Evolutionary conservation across 2,888 invertebrate species (phyloP).

Genomic region (Eumacrocentrus americanus): DNA sequence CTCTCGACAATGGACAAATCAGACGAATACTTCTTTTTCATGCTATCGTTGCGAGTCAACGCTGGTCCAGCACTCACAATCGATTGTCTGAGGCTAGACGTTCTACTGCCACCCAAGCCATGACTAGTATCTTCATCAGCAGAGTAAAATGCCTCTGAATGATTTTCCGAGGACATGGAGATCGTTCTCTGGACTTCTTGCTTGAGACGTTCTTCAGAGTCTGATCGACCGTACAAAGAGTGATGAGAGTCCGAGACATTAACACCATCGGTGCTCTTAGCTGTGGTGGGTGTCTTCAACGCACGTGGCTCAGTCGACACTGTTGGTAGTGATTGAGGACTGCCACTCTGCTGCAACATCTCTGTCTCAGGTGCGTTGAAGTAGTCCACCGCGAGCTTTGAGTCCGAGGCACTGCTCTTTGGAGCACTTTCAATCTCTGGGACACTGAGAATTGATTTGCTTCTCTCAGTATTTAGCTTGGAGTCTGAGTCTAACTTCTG

Average conservation of each 20-base stretch:
- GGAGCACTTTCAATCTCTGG: constrained; percentile 65
- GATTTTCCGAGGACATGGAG: constrained; percentile 88
- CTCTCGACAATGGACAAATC: constrained; percentile 66
- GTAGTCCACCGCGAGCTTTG: constrained; percentile 81
- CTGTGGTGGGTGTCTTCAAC: constrained; percentile 59
- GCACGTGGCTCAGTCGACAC: constrained; percentile 48
- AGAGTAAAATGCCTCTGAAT: constrained; percentile 90
- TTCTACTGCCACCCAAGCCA: constrained; percentile 67
- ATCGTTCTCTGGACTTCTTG: constrained; percentile 80
- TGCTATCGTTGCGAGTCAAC: constrained; percentile 57
- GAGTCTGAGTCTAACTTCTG: constrained; percentile 76
- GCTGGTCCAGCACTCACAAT: constrained; percentile 67
- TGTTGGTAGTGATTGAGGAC: constrained; percentile 51
- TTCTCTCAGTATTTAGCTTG: constrained; percentile 68
- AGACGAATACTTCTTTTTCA: constrained; percentile 66
- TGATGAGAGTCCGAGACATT: constrained; percentile 73
- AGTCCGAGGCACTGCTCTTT: constrained; percentile 86
- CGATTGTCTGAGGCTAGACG: constrained; percentile 73
- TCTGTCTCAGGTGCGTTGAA: constrained; percentile 63
- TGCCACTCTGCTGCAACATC: constrained; percentile 46
- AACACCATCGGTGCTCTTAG: constrained; percentile 62
- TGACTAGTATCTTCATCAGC: constrained; percentile 85
- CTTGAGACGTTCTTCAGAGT: constrained; percentile 67
- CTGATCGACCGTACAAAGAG: constrained; percentile 67
- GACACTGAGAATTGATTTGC: constrained; percentile 62